Conservation (phyloP, 2,888 invertebrate genomes). For the Cataglyphis altisquamis region DNA sequence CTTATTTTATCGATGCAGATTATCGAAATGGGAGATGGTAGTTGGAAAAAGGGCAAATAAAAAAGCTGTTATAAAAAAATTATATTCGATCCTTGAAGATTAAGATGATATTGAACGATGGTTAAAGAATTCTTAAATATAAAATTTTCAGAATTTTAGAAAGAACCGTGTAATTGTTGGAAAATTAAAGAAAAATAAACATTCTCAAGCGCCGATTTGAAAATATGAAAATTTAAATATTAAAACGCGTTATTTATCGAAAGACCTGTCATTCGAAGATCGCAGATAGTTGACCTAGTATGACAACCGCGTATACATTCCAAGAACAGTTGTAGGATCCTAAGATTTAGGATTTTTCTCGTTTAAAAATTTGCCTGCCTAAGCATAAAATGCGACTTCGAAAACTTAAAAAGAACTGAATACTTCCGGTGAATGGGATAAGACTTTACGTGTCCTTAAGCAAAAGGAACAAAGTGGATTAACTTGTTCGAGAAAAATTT, state of each 20-base stretch:
- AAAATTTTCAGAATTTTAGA: neutral
- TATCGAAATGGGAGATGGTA: neutral
- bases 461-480: slow-evolving; percentile 48
- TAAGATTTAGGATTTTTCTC: neutral
- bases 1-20: neutral
- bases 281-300: neutral
- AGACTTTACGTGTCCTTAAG: slow-evolving; percentile 28
- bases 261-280: neutral
- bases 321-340: neutral
- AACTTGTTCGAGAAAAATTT: slow-evolving; percentile 65
- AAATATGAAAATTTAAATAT: neutral
- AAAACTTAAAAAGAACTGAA: neutral
- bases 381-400: neutral
- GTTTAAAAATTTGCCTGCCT: neutral
- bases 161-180: neutral
- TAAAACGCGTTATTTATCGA: neutral
- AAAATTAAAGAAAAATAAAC: neutral
- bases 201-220: neutral
- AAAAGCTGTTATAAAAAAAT: neutral
- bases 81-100: neutral
- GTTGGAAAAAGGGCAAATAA: neutral
- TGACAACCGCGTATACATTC: neutral
- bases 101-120: neutral
- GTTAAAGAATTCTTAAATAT: neutral
- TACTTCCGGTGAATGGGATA: neutral